Conservation (phyloP, 2,888 invertebrate species). For the Apamea anceps region DNA sequence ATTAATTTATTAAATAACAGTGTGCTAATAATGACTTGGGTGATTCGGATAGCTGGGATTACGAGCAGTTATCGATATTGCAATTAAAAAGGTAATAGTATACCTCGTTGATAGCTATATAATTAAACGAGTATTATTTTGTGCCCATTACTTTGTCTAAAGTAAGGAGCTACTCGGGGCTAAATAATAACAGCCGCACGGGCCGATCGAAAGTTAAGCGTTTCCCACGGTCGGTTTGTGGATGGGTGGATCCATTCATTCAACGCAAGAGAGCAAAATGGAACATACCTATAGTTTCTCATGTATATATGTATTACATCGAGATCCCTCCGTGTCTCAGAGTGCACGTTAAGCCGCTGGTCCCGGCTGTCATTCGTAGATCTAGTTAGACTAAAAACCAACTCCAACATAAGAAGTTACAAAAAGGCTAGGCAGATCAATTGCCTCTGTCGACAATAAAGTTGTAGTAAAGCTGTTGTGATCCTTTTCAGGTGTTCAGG, state of each 20-base stretch:
- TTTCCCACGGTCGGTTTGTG: background rate
- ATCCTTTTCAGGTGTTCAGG: background rate
- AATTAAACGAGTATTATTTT: background rate
- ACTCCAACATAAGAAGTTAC: background rate
- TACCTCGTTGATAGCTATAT: background rate
- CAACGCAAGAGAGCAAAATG: too few species aligned
- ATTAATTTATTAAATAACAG: slow-evolving; percentile 47
- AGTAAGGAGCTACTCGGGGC: background rate
- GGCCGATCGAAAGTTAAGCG: background rate
- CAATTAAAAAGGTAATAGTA: background rate
- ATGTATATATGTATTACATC: too few species aligned
- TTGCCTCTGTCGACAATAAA: background rate
- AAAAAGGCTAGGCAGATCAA: background rate
- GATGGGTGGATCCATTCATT: background rate
- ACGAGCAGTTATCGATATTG: slow-evolving; percentile 11
- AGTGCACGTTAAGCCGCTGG: too few species aligned
- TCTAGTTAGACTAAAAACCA: background rate
- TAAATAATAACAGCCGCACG: background rate
- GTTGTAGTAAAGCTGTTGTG: background rate
- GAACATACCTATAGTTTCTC: too few species aligned
- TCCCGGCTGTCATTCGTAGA: background rate
- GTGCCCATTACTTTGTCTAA: background rate
- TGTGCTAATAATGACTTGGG: slow-evolving; percentile 26
- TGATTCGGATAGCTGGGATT: slow-evolving; percentile 27
- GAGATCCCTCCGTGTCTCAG: background rate